Evolutionary conservation across 2,113 vertebrate genomes (phyloP), one percentile per base, ranked within the genome.

Genomic region (Onychostruthus taczanowskii): DNA sequence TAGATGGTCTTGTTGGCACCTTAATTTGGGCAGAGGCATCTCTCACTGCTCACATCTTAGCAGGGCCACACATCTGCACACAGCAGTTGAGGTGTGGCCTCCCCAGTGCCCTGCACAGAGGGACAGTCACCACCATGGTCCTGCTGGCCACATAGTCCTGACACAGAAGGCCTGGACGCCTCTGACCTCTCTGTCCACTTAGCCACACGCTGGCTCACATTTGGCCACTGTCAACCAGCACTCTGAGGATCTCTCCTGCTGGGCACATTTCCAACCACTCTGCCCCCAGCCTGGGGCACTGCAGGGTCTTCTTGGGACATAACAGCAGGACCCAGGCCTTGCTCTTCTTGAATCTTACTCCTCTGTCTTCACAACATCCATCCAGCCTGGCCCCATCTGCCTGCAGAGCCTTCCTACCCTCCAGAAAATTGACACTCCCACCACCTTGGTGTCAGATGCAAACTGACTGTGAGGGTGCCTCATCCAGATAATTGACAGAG

Each of bases 141-240:
- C 56, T 62, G 7, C 79, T 70, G 44, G 15, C 7, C 44, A 50
- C 19, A 11, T 37, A 7, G 5, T 15, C 18, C 24, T 61, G 35
- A 43, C 46, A 24, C 31, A 43, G 16, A 28, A 28, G 3, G 3
- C n/a, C 41, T 21, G 27, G 10, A 13, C 4, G 9, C 23, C 16
- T 3, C 5, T 6, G 56, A 11, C 10, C 16, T 14, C 26, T 28
- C 63, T 46, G 20, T 6, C 28, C 28, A 26, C 33, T 22, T 72
- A 44, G 16, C 6, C 74, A 61, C 30, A 23, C 2, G 0, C 3
- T 5, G 6, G 8, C 10, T 86, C 30, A 33, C 3, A 1, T 55
- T 68, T 16, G 16, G 3, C 9, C 0, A 0, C 14, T 39, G 8
- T 18, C 0, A 0, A 13, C 12, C 47, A 61, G 2, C 15, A 49